A percentile compares a stretch with the other conserved stretches of the same genome.
phyloP scores from a whole-genome alignment of 1,140 invertebrate genomes.

The Meloidogyne floridensis region DNA sequence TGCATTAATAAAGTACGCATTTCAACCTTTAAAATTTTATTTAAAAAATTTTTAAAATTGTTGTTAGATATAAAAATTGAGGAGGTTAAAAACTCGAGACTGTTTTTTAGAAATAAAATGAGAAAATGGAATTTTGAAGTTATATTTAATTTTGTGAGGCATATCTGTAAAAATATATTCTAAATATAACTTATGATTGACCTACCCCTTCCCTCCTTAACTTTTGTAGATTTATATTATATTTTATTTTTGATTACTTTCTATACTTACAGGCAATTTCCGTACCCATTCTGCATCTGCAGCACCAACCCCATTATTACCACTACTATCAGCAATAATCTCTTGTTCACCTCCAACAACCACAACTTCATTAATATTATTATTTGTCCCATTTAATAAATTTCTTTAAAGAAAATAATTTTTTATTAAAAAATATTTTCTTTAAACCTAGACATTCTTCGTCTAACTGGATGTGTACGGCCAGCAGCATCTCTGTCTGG shows the following conservation, averaged over 20 bases:
- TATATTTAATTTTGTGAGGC: too few species aligned
- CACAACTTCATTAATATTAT: slow-evolving; percentile 8
- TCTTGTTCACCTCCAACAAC: slow-evolving; percentile 13
- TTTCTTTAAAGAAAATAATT: slow-evolving; percentile 11
- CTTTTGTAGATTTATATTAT: too few species aligned
- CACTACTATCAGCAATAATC: background rate
- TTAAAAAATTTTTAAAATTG: background rate
- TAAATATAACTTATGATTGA: too few species aligned
- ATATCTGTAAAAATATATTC: too few species aligned
- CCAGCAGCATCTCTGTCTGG: slow-evolving; percentile 64
- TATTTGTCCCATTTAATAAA: slow-evolving; percentile 8
- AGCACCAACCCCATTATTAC: background rate
- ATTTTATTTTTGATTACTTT: too few species aligned
- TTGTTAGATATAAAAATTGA: background rate
- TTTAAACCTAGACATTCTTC: slow-evolving; percentile 36
- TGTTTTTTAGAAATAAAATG: too few species aligned
- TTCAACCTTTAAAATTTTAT: slow-evolving; percentile 40
- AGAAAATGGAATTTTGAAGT: too few species aligned
- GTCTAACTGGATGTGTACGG: slow-evolving; percentile 60
- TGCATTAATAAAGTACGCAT: slow-evolving; percentile 65
- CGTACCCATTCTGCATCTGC: slow-evolving; percentile 60
- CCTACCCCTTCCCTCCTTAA: too few species aligned
- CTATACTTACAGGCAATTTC: slow-evolving; percentile 51
- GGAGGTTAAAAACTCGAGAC: too few species aligned
- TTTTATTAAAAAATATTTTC: background rate